Base-by-base conservation (phyloP, 2,888 invertebrate genomes). In the Pristionchus exspectatus region DNA sequence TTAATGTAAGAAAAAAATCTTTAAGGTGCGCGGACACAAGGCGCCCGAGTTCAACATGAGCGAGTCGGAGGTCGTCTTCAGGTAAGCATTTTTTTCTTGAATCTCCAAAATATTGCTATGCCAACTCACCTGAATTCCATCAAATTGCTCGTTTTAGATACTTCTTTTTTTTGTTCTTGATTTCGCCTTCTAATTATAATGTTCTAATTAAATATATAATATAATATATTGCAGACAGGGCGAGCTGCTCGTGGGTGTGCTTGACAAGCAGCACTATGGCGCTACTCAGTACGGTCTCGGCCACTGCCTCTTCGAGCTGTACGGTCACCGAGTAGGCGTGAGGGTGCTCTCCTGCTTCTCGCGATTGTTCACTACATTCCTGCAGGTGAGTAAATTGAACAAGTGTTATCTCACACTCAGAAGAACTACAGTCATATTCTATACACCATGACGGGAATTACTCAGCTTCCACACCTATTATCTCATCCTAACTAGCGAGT, bases 221-320 rank as follows among this genome's bases (percentile, higher is more conserved):
- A 21, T 24, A 81, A 33, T 21, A 38, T 18, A 30, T 90, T 97
- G 98, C 90, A 96, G 97, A 88, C 96, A 97, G 74, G 96, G 99
- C 16, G 97, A 99, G 95, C 96, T 99, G 69, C 95, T 99, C 5
- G 97, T 96, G 92, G 99, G 99, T 12, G 97, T 98, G 77, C 96
- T 99, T 90, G 99, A 99, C 95, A 99, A 99, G 96, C 97, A 97
- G 18, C 98, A 99, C 95, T 98, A 97, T 95, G 99, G 99, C 24
- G 97, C 98, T 3, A 98, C 98, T 0, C 97, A 97, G 0, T 98
- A 97, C 95, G 98, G 99, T 92, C 96, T 99, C 63, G 97, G 98
- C 30, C 99, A 99, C 95, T 97, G 97, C 94, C 97, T 98, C 96
- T 98, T 97, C 95, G 99, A 98, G 96, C 95, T 99, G 56, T 99